Evolutionary conservation across 2,113 vertebrate species (phyloP), one percentile per base, ranked within the genome.

Genomic region (Boulengeromyrus knoepffleri): DNA sequence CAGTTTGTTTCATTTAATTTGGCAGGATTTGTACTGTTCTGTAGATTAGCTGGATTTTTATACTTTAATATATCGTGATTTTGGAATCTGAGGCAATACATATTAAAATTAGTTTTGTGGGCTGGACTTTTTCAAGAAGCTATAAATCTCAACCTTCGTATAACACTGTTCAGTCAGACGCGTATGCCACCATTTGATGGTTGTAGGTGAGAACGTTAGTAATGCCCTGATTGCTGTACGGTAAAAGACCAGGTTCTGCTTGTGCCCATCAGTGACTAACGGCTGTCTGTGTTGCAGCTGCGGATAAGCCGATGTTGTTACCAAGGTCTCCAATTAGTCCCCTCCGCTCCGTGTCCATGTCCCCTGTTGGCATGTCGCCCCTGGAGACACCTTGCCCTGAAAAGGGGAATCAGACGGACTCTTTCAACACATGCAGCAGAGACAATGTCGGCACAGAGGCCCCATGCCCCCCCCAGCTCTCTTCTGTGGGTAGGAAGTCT

Each of bases 301-400:
- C 42, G 3, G 93, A 93, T 85, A 93, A 92, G 92, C 94, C 92
- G 90, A 90, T 92, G 89, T 89, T 31, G 66, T 90, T 92, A 90
- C 89, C 91, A 58, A 50, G 58, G 90, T 95, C 94, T 83, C 92
- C 94, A 47, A 58, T 93, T 92, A 94, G 90, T 91, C 95, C 92
- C 3, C 93, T 89, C 88, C 92, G 89, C 90, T 93, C 91, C 90
- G 90, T 93, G 56, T 92, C 92, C 90, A 91, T 93, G 21, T 92
- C 93, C 85, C 92, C 91, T 17, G 85, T 91, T 84, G 91, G n/a
- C 85, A 77, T 91, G 10, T 89, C 93, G 47, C 93, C 93, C 0
- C 89, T 90, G 91, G 93, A 94, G 91, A 89, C 91, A 66, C 90
- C 93, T 88, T 92, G 91, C 84, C 80, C 89, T 42, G 90, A 90